These are phyloP conservation scores for Galeruca laticollis DNA, from an alignment of 2,888 invertebrate genomes.

Conservation along the genomic window DNA sequence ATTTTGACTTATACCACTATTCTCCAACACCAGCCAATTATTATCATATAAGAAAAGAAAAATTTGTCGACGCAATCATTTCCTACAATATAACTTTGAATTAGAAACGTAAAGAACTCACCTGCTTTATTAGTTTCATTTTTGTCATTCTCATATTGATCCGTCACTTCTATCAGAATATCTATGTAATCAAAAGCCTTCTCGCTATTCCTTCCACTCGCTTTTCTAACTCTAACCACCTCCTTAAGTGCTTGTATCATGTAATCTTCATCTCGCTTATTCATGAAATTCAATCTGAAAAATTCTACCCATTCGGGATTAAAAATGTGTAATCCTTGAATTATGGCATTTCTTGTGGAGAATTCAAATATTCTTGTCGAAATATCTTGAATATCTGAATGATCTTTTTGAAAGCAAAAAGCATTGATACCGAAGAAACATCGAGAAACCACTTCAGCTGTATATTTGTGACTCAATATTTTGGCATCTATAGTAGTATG, in stretches of 20 bases:
- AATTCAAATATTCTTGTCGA: slow-evolving; percentile 60
- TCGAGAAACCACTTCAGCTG: slow-evolving; percentile 66
- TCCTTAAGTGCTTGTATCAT: slow-evolving; percentile 55
- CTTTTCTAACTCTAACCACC: slow-evolving; percentile 52
- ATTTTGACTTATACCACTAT: too few relatives aligned
- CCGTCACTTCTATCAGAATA: slow-evolving; percentile 53
- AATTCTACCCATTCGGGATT: slow-evolving; percentile 49
- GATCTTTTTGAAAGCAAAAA: slow-evolving; percentile 60
- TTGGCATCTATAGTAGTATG: slow-evolving; percentile 54
- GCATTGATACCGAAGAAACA: slow-evolving; percentile 66
- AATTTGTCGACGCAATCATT: too few relatives aligned
- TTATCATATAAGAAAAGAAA: too few relatives aligned
- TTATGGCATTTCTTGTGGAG: slow-evolving; percentile 50
- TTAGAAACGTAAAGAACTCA: neutral
- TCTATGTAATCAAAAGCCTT: slow-evolving; percentile 71
- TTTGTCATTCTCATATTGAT: neutral
- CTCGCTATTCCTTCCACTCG: slow-evolving; percentile 46
- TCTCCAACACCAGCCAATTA: too few relatives aligned
- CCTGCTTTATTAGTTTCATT: slow-evolving; percentile 15
- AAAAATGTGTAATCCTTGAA: slow-evolving; percentile 53
- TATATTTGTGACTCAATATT: slow-evolving; percentile 61
- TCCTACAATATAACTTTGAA: too few relatives aligned
- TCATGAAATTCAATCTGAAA: slow-evolving; percentile 55
- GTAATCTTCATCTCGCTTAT: slow-evolving; percentile 51
- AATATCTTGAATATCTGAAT: slow-evolving; percentile 62